Base-by-base conservation (phyloP, 2,797 vertebrate genomes). In the Otolemur crassicaudatus region DNA sequence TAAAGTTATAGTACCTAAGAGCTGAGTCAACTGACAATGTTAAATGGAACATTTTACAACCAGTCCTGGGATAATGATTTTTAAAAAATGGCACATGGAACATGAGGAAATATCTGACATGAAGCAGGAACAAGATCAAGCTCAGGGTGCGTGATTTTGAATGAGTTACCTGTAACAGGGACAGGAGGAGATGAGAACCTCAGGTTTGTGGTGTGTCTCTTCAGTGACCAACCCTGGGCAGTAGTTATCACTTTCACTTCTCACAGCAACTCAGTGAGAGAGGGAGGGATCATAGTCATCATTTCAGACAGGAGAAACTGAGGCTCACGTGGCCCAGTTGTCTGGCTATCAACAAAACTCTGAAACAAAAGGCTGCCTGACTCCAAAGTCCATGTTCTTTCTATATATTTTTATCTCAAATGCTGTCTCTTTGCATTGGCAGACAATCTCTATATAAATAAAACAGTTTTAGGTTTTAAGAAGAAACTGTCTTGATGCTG, bases 1-100 rank as follows among this genome's bases (percentile, higher is more conserved):
- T 94, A 97, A 98, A 98, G 97, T 98, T 98, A 98, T 95, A 92
- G 98, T 94, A 96, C 98, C 98, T 98, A 96, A 97, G 98, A 98
- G 98, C 97, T 98, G 98, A 98, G 98, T 96, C 97, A 96, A 77
- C 95, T 97, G 95, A 70, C 97, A 81, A n/a, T 88, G 96, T 97
- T 98, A 98, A 98, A 97, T 98, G 98, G 92, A 90, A 85, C 61
- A 37, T 96, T 98, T 98, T 98, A 98, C 97, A 97, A 61, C 95
- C 76, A 4, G 19, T 96, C 93, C 93, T 58, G 96, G 85, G 97
- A 92, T 93, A 97, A 97, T 2, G 22, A 90, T 97, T 63, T 63
- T 60, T 40, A 3, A 69, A 40, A 91, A 84, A 37, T 0, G 61
- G 65, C 87, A 92, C 87, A 90, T 9, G 69, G 89, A 97, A 82